Conservation (phyloP, 2,888 invertebrate species). For the Amiota communis region DNA sequence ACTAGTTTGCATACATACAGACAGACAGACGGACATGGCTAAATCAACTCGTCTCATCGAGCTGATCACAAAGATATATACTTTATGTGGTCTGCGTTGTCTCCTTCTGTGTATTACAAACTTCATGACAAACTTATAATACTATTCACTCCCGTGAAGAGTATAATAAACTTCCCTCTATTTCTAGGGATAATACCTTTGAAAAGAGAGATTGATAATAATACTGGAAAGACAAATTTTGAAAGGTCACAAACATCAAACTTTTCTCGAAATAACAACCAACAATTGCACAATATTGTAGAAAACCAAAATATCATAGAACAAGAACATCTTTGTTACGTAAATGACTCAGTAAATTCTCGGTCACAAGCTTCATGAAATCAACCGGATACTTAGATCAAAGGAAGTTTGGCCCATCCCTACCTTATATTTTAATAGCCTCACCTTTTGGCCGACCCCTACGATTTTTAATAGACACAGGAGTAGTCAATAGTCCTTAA, state of each 20-base stretch:
- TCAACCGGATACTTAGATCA: constrained; percentile 13
- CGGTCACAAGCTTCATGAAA: constrained; percentile 3
- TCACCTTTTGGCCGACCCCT: not conserved
- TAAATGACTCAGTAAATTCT: constrained; percentile 12
- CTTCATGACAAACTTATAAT: too few species aligned
- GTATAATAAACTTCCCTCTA: not conserved
- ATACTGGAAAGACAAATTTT: not conserved
- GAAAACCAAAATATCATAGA: not conserved
- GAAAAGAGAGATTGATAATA: too few species aligned
- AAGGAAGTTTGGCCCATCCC: not conserved
- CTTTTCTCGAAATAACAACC: not conserved
- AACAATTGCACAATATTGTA: not conserved
- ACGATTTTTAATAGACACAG: not conserved
- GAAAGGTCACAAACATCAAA: constrained; percentile 7
- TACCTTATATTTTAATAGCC: constrained; percentile 4
- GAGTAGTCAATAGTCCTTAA: not conserved
- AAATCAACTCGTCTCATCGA: too few species aligned
- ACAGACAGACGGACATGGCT: too few species aligned
- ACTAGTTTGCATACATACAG: too few species aligned
- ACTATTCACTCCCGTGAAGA: too few species aligned
- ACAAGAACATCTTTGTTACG: not conserved
- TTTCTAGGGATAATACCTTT: too few species aligned
- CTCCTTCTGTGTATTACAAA: too few species aligned
- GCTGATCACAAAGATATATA: too few species aligned
- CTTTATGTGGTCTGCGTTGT: too few species aligned